Evolutionary conservation across 30 jellyfish, hydroid and myxozoan species (phyloP).

Genomic region (Turritopsis dohrnii): DNA sequence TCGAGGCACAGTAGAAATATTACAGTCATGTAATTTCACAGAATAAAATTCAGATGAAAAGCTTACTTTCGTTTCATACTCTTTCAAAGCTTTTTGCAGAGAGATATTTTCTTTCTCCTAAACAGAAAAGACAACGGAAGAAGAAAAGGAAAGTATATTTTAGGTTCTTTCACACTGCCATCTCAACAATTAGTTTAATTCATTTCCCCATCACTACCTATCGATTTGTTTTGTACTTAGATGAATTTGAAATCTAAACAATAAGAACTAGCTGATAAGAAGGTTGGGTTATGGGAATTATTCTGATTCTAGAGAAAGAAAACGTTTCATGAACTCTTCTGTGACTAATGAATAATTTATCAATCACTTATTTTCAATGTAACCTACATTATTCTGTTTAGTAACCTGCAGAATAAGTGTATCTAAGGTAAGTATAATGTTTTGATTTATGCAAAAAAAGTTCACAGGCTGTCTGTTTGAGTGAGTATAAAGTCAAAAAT

Average conservation of each 20-base stretch:
- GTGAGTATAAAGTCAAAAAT: no score
- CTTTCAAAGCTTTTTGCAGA: slow-evolving; percentile 44
- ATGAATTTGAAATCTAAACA: neutral
- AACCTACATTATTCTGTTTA: no score
- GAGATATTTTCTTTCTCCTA: slow-evolving; percentile 60
- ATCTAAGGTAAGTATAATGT: no score
- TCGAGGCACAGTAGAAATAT: no score
- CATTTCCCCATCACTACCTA: neutral
- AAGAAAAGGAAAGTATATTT: neutral
- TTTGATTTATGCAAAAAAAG: no score
- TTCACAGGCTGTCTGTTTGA: no score
- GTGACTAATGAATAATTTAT: neutral
- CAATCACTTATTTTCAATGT: no score
- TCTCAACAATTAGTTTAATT: neutral
- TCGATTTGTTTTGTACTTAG: neutral
- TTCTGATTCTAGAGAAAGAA: no score
- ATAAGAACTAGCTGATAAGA: neutral
- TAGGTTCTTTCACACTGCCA: neutral
- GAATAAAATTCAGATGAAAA: neutral
- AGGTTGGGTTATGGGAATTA: neutral
- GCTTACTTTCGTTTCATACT: slow-evolving; percentile 50
- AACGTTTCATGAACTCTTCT: no score
- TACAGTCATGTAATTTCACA: no score
- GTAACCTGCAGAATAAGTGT: no score
- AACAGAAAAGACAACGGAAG: neutral